Percentiles rank a stretch among this genome's conserved stretches.
These are phyloP conservation scores for Augochlora pura DNA, from an alignment of 1,140 invertebrate species.

Conservation along the genomic window DNA sequence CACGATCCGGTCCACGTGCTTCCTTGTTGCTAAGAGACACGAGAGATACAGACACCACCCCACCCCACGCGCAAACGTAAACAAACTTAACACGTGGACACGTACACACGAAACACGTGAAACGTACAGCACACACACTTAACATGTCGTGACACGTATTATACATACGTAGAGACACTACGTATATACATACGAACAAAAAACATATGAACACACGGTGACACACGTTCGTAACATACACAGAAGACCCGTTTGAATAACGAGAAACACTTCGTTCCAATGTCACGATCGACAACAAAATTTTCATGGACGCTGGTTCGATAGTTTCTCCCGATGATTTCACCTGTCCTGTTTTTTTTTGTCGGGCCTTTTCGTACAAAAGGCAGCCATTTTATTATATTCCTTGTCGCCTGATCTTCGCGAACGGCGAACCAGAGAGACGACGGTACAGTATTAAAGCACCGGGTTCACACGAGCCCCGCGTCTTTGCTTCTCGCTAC, in stretches of 20 bases:
- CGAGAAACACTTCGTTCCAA: no score
- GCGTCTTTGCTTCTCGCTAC: slow-evolving; percentile 49
- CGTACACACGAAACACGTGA: no score
- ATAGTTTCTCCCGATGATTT: background rate
- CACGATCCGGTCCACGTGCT: slow-evolving; percentile 42
- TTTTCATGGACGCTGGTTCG: background rate
- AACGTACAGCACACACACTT: no score
- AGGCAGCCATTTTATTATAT: slow-evolving; percentile 59
- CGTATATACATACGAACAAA: background rate
- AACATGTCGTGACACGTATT: no score
- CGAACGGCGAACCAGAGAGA: slow-evolving; percentile 30
- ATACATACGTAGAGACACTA: background rate
- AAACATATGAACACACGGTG: background rate
- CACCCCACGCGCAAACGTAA: no score
- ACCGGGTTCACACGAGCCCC: slow-evolving; percentile 35
- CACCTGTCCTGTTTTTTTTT: background rate
- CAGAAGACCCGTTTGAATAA: background rate
- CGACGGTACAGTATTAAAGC: slow-evolving; percentile 53
- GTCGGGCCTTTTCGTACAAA: slow-evolving; percentile 41
- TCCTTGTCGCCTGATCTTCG: slow-evolving; percentile 38
- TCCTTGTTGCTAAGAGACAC: slow-evolving; percentile 1
- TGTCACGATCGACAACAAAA: no score
- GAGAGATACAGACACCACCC: no score
- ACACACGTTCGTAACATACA: background rate
- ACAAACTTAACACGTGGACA: no score